These are phyloP conservation scores for Deilephila elpenor DNA, from an alignment of 2,888 invertebrate genomes.

Conservation along the genomic window DNA sequence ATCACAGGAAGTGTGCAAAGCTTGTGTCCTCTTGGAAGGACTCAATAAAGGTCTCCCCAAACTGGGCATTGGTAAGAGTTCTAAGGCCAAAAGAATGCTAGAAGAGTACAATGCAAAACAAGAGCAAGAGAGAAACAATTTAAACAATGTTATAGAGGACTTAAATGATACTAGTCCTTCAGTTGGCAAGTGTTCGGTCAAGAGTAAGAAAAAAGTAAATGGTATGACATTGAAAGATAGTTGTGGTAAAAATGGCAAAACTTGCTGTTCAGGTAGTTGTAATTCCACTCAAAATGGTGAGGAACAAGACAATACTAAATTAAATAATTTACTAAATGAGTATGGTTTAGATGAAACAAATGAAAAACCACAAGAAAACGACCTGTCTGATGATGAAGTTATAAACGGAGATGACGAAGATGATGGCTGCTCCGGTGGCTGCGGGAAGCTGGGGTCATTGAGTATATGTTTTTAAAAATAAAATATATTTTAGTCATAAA, in stretches of 20 bases:
- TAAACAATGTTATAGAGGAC: conserved; percentile 55
- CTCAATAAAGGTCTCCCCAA: conserved; percentile 96
- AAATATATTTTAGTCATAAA: conserved; percentile 37
- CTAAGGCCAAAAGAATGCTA: conserved; percentile 89
- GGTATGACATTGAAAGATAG: conserved; percentile 35
- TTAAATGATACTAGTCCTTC: conserved; percentile 52
- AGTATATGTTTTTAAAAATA: conserved; percentile 58
- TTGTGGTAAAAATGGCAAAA: conserved; percentile 43
- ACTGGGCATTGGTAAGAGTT: conserved; percentile 95
- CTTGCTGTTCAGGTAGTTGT: conserved; percentile 52
- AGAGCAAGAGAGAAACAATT: conserved; percentile 39
- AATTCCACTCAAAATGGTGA: conserved; percentile 36
- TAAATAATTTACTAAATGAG: conserved; percentile 59
- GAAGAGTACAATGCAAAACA: conserved; percentile 79
- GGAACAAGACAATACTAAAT: conserved; percentile 55
- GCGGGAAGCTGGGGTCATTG: conserved; percentile 60
- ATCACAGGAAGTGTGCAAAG: conserved; percentile 97
- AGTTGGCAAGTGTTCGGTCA: conserved; percentile 48
- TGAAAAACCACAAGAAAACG: conserved; percentile 36
- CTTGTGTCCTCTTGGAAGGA: conserved; percentile 97
- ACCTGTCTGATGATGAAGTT: conserved; percentile 51
- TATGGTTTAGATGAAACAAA: conserved; percentile 57
- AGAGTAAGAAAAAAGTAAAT: conserved; percentile 42
- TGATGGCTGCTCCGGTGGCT: conserved; percentile 66
- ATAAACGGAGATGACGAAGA: conserved; percentile 56